phyloP scores from a whole-genome alignment of 2,113 vertebrate species.

The Miniopterus natalensis region DNA sequence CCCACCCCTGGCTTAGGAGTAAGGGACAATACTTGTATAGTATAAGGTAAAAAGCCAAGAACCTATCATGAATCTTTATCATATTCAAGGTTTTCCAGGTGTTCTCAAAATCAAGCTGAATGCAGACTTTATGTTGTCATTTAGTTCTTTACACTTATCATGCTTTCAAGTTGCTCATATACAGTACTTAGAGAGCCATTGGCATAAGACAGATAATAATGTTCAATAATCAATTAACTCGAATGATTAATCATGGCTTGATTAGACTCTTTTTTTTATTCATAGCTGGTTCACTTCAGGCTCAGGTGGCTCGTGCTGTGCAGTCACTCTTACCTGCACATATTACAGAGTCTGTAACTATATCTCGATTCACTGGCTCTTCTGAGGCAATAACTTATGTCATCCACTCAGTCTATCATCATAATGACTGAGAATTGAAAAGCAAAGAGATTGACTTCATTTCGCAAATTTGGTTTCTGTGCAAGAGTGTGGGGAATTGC shows the following conservation, averaged over 20 bases:
- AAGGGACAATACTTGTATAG: not conserved
- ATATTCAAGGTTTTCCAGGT: not conserved
- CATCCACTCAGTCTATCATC: not conserved
- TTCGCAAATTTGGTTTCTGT: slow-evolving; percentile 49
- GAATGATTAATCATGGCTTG: not conserved
- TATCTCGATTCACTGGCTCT: not conserved
- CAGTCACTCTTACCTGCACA: not conserved
- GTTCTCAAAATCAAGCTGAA: slow-evolving; percentile 8
- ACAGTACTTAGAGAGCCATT: not conserved
- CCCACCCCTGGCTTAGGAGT: not conserved
- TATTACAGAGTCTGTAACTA: not conserved
- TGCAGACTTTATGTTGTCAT: not conserved
- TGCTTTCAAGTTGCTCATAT: not conserved
- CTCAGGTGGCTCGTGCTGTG: not conserved
- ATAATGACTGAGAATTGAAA: slow-evolving; percentile 25
- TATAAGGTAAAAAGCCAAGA: not conserved
- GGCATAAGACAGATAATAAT: not conserved
- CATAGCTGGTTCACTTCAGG: not conserved
- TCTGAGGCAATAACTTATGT: slow-evolving; percentile 11
- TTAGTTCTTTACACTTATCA: slow-evolving; percentile 42
- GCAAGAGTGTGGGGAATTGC: not conserved
- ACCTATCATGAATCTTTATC: slow-evolving; percentile 48
- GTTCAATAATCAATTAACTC: not conserved
- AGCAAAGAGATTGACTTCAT: not conserved
- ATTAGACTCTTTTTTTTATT: not conserved